Base-by-base conservation (phyloP, 2,888 invertebrate genomes). In the Ectemnius cavifrons region DNA sequence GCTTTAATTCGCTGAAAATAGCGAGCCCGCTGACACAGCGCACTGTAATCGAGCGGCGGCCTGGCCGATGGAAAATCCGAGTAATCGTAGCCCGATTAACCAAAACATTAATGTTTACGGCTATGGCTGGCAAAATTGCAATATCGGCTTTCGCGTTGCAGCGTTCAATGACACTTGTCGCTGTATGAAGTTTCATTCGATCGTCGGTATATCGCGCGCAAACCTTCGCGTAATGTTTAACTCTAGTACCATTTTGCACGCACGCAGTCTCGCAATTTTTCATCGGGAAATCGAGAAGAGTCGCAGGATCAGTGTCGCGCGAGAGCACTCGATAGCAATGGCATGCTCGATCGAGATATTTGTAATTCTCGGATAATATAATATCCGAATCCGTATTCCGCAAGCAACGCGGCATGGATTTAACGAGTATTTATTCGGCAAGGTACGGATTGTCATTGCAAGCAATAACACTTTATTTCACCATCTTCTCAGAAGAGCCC, bases 71-170 rank as follows among this genome's bases (percentile, higher is more conserved):
- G 73, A 66, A 66, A 68, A 73, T 75, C 65, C 68, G 68, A 64
- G 63, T 73, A 73, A 75, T 73, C 65, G 68, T 63, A 27, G 47
- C 37, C 52, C 63, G 73, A 73, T 60, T 75, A 73, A 75, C 62
- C 75, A 64, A 73, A 46, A 68, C 56, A 63, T 62, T 67, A 58
- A 20, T 58, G 57, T 20, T 45, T n/a, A 47, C 57, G 28, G 52
- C 23, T 23, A 23, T 23, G 37, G 6, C 37, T 11, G 37, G 37
- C 37, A 37, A 37, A 37, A 37, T 37, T 37, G 37, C 37, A 11
- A 37, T 37, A 37, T 37, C 37, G 37, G 37, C 37, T 37, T 37
- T 37, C 37, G 37, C 37, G 37, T 4, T 8, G 1, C 11, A 11
- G 37, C 37, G 37, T 37, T 37, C 37, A 37, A 37, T 37, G 37